These are phyloP conservation scores for Mystacides longicornis DNA, from an alignment of 2,888 invertebrate genomes.

Conservation along the genomic window DNA sequence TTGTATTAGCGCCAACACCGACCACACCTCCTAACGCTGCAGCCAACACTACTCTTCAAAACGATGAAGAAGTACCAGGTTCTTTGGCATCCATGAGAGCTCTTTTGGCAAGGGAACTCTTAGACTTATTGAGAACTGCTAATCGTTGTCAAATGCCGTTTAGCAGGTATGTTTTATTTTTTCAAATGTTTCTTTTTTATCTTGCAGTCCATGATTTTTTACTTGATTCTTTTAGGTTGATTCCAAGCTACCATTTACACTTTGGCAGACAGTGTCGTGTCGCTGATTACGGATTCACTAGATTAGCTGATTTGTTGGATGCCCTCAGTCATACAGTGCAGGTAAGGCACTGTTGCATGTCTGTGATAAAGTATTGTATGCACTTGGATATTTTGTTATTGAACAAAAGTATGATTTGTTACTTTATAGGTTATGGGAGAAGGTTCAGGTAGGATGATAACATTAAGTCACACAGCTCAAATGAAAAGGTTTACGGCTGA, in stretches of 20 bases:
- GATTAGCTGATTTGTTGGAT: conserved; percentile 82
- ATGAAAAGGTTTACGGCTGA: conserved; percentile 86
- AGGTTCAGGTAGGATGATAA: conserved; percentile 78
- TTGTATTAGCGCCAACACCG: conserved; percentile 36
- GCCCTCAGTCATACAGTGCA: conserved; percentile 82
- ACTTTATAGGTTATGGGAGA: conserved; percentile 73
- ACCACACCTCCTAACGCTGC: conserved; percentile 8
- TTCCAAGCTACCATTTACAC: conserved; percentile 94
- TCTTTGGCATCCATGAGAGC: conserved; percentile 62
- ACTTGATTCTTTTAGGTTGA: conserved; percentile 54
- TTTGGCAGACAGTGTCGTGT: conserved; percentile 93
- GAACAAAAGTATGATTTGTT: conserved; percentile 1
- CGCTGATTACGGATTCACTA: conserved; percentile 93
- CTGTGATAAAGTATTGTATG: too few relatives aligned
- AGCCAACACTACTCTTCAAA: conserved; percentile 5
- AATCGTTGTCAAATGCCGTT: conserved; percentile 73
- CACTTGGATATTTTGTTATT: too few relatives aligned
- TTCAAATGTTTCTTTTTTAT: not conserved
- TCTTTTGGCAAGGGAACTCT: conserved; percentile 79
- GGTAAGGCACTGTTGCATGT: too few relatives aligned
- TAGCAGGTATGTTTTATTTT: conserved; percentile 37
- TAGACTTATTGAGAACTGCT: conserved; percentile 74
- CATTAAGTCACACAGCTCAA: conserved; percentile 83
- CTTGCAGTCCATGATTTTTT: not conserved
- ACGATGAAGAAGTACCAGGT: conserved; percentile 22